phyloP scores from a whole-genome alignment of 2,797 vertebrate species.

The Syndactyla subalaris region DNA sequence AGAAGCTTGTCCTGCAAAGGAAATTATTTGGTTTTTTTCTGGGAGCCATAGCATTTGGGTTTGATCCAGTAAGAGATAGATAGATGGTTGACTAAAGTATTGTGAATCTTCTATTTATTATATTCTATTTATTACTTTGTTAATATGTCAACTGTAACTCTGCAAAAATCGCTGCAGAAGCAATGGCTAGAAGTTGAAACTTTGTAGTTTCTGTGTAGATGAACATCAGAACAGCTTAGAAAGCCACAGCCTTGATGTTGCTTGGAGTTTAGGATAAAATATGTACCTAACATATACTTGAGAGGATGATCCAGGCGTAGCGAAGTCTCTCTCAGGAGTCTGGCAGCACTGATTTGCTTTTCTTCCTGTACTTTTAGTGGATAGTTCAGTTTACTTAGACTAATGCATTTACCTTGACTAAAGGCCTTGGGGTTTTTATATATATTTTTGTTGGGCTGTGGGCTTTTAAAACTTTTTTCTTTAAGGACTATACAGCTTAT shows the following conservation, averaged over 20 bases:
- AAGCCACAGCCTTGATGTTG: not conserved
- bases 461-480: not conserved
- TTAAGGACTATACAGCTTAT: not conserved
- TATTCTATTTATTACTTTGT: not conserved
- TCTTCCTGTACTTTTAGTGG: not conserved
- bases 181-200: not conserved
- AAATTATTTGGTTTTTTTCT: not conserved
- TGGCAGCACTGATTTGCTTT: not conserved
- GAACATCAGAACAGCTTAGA: not conserved
- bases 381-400: not conserved
- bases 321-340: not conserved
- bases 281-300: not conserved
- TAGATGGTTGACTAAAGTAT: not conserved
- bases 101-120: not conserved
- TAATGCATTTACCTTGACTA: not conserved
- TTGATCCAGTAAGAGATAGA: not conserved
- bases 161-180: not conserved
- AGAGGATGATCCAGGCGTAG: not conserved
- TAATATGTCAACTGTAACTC: not conserved
- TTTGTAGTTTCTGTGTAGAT: not conserved
- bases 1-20: not conserved
- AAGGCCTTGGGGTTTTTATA: not conserved
- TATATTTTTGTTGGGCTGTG: not conserved
- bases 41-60: not conserved
- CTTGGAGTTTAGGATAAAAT: not conserved